Conservation (phyloP, 1,140 invertebrate genomes). For the Drosophila littoralis region DNA sequence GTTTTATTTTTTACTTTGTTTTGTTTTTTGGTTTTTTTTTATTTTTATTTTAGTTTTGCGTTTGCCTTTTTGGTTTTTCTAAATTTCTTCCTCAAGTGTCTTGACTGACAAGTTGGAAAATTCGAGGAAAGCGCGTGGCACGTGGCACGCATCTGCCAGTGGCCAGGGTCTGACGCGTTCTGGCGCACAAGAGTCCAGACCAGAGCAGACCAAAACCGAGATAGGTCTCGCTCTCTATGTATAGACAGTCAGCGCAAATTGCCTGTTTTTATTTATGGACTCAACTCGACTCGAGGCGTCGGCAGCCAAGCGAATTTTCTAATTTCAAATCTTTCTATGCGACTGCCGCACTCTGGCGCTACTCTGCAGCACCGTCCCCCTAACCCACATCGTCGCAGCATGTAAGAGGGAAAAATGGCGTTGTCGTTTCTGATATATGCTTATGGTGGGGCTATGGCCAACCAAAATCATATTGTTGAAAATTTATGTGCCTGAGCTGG, state of each 20-base stretch:
- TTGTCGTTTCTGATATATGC: constrained; percentile 75
- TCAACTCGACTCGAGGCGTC: constrained; percentile 58
- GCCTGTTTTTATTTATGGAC: constrained; percentile 80
- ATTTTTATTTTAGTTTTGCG: constrained; percentile 43
- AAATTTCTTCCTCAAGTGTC: constrained; percentile 59
- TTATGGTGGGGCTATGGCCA: constrained; percentile 52
- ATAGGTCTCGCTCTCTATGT: constrained; percentile 50
- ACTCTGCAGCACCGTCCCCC: background rate
- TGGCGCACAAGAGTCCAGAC: constrained; percentile 45
- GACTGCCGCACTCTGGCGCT: constrained; percentile 6
- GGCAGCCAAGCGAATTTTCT: constrained; percentile 69
- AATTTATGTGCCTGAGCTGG: constrained; percentile 61
- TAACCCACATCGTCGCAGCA: background rate
- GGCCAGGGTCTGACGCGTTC: constrained; percentile 70
- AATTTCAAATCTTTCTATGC: constrained; percentile 66
- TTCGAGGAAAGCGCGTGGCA: constrained; percentile 59
- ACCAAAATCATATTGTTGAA: constrained; percentile 73
- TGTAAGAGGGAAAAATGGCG: constrained; percentile 49
- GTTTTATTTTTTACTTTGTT: constrained; percentile 34
- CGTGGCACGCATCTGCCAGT: constrained; percentile 76
- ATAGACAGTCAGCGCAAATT: constrained; percentile 70
- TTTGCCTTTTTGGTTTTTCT: constrained; percentile 32
- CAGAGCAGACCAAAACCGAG: constrained; percentile 33
- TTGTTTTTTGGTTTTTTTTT: constrained; percentile 27
- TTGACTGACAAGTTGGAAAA: constrained; percentile 55